Percentiles rank a stretch among this genome's conserved stretches.
Conservation (phyloP, 2,113 vertebrate genomes). For the Blennius ocellaris region DNA sequence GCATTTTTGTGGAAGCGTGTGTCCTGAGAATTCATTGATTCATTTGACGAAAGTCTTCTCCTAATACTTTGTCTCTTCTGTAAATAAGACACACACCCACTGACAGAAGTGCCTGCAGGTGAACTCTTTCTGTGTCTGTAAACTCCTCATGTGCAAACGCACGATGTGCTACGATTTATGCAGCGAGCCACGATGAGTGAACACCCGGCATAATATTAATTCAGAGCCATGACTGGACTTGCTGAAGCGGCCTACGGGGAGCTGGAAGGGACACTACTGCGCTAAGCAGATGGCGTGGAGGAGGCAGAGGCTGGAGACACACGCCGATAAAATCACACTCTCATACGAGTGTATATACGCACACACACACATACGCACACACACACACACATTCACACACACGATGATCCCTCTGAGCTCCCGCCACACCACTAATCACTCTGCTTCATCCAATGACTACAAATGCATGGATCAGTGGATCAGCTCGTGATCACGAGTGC, state of each 20-base stretch:
- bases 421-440: not conserved
- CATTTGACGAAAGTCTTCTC: no score
- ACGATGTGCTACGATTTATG: not conserved
- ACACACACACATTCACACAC: not conserved
- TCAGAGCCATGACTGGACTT: slow-evolving; percentile 44
- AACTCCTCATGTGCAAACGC: not conserved
- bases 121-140: not conserved
- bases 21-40: no score
- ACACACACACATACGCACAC: not conserved
- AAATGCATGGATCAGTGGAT: slow-evolving; percentile 30
- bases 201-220: slow-evolving; percentile 23
- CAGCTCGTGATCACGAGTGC: slow-evolving; percentile 1
- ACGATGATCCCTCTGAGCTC: slow-evolving; percentile 24
- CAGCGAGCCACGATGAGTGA: not conserved
- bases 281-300: slow-evolving; percentile 53
- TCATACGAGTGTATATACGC: not conserved
- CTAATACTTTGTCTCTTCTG: no score
- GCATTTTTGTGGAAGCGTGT: no score
- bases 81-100: not conserved
- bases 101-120: not conserved
- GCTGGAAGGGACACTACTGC: slow-evolving; percentile 13
- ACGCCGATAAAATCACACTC: slow-evolving; percentile 20
- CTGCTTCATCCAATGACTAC: slow-evolving; percentile 19
- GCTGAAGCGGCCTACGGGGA: slow-evolving; percentile 32
- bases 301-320: slow-evolving; percentile 15